Evolutionary conservation across 2,113 vertebrate genomes (phyloP), one percentile per base, ranked within the genome.

Genomic region (Balaeniceps rex): DNA sequence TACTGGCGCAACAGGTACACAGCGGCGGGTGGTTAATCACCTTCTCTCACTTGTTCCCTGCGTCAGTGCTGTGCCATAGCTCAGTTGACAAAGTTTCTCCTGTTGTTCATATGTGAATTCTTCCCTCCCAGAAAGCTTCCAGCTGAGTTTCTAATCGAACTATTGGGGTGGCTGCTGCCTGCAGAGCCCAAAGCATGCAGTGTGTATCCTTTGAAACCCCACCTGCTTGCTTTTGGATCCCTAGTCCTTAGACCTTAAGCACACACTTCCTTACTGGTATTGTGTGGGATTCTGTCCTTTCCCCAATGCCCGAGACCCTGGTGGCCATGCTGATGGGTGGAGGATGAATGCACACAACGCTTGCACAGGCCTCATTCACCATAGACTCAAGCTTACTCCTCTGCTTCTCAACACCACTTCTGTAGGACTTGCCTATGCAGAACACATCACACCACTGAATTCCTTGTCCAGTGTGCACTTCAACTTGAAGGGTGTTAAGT

Each of bases 1-100:
- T 99, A 99, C 97, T 99, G 99, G 99, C 99, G 99, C 93, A 99
- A 99, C 98, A 99, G 99, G 99, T 99, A 84, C 6, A 3, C 2
- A 9, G 7, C 3, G 5, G 36, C 1, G 4, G 11, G 28, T 64
- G 42, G 1, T 44, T 9, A 5, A 12, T 47, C 0, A 0, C 31
- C 58, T 26, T 54, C 1, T 2, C 17, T 17, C 8, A 2, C 23
- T 31, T 28, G 6, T 40, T 64, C 23, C 69, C 52, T 28, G 55
- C 9, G 1, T 14, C 1, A 2, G 19, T 57, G 46, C 0, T 2
- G 17, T 21, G 51, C 57, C 3, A 1, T 7, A 28, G 61, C 58
- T 72, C 2, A 3, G 29, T 4, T 87, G 42, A 11, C n/a, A 15
- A 3, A 80, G 46, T 15, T 75, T n/a, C 74, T 80, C 19, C 34